Conservation (phyloP, 2,797 vertebrate genomes). For the Sparus aurata region DNA sequence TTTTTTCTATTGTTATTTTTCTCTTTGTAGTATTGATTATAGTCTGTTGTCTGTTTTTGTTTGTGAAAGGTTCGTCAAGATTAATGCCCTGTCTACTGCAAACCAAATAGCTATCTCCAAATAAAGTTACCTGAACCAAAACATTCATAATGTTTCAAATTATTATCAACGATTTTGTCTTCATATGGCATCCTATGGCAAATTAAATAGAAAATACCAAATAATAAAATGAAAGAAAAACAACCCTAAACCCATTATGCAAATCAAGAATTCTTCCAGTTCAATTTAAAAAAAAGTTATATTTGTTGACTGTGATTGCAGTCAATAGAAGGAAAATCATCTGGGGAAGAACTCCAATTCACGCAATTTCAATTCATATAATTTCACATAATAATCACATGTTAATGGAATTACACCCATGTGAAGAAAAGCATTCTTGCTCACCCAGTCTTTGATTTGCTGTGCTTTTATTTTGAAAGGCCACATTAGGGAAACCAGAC, state of each 20-base stretch:
- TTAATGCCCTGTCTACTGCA: no score
- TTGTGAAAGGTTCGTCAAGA: no score
- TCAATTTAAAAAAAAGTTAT: neutral
- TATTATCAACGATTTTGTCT: neutral
- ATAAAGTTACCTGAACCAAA: no score
- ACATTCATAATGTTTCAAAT: neutral
- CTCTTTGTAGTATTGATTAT: no score
- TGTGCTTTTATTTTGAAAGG: slow-evolving; percentile 61
- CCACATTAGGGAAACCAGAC: neutral
- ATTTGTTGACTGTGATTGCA: neutral
- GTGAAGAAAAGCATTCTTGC: neutral
- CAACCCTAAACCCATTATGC: neutral
- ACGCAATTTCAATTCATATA: neutral
- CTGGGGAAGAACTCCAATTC: neutral
- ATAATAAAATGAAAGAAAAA: neutral
- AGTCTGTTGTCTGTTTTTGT: no score
- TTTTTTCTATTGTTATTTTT: neutral
- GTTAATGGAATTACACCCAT: no score
- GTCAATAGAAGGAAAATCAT: neutral
- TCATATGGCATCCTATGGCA: neutral
- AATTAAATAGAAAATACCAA: no score
- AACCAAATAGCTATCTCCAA: no score
- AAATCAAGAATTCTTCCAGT: neutral
- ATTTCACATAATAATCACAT: neutral
- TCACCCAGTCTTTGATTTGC: neutral